phyloP scores from a whole-genome alignment of 2,797 vertebrate genomes.

The Apogon hyalosoma region DNA sequence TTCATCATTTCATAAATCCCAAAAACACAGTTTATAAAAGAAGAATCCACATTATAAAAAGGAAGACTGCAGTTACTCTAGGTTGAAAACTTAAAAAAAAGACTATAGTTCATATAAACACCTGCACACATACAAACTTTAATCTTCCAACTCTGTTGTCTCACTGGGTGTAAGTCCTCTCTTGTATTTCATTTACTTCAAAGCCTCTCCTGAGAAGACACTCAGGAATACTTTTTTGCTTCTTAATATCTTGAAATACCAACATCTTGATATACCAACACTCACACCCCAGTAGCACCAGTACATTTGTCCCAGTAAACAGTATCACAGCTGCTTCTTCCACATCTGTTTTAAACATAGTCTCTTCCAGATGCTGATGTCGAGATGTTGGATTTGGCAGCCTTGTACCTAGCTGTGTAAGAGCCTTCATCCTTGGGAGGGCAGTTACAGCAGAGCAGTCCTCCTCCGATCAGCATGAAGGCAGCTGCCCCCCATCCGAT shows the following conservation, averaged over 20 bases:
- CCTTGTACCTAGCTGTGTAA: conserved; percentile 88
- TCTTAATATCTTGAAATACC: conserved; percentile 15
- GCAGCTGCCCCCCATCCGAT: conserved; percentile 91
- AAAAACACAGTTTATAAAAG: conserved; percentile 28
- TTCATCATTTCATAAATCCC: conserved; percentile 26
- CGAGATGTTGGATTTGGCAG: conserved; percentile 81
- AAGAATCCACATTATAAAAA: conserved; percentile 19
- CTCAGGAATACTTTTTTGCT: conserved; percentile 12
- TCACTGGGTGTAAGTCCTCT: conserved; percentile 43
- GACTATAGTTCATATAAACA: conserved; percentile 13
- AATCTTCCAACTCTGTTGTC: conserved; percentile 20
- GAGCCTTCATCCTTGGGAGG: conserved; percentile 74
- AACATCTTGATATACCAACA: conserved; percentile 23
- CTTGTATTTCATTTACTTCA: neutral
- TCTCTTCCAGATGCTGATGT: conserved; percentile 80
- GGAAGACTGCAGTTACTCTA: conserved; percentile 3
- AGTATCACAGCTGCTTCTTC: neutral
- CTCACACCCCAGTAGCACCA: conserved; percentile 33
- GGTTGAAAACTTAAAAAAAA: conserved; percentile 23
- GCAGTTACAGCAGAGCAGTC: conserved; percentile 90
- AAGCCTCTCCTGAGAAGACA: conserved; percentile 24
- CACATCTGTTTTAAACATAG: conserved; percentile 84
- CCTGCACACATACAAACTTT: conserved; percentile 15
- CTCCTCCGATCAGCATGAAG: conserved; percentile 90
- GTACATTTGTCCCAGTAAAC: conserved; percentile 45